These are phyloP conservation scores for Urosaurus nigricauda DNA, from an alignment of 2,797 vertebrate species.

Conservation along the genomic window DNA sequence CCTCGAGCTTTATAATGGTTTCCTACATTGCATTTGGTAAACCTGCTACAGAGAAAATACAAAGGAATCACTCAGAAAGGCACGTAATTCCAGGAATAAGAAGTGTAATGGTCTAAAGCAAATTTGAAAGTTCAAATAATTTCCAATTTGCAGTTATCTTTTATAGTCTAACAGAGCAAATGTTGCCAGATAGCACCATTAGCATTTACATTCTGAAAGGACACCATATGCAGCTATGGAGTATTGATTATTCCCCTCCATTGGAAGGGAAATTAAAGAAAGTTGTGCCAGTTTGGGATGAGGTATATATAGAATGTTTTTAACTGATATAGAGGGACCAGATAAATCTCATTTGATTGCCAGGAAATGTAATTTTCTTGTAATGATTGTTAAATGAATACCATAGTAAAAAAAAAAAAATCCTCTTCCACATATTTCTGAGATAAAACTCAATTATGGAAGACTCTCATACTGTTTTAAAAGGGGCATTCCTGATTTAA, in stretches of 20 bases:
- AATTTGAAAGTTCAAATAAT: conserved; percentile 67
- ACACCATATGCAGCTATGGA: conserved; percentile 36
- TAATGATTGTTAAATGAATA: not conserved
- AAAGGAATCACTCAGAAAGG: conserved; percentile 62
- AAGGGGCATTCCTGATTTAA: not conserved
- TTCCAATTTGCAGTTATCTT: conserved; percentile 51
- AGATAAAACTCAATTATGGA: not conserved
- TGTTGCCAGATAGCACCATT: conserved; percentile 62
- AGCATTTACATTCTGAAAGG: conserved; percentile 60
- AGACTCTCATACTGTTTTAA: not conserved
- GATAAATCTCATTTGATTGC: not conserved
- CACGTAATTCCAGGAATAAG: conserved; percentile 60
- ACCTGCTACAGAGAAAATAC: conserved; percentile 19
- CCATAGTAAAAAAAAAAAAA: not conserved
- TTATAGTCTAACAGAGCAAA: conserved; percentile 50
- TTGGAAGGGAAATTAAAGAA: conserved; percentile 50
- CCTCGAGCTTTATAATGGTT: conserved; percentile 18
- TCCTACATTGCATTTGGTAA: conserved; percentile 58
- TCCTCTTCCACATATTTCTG: not conserved
- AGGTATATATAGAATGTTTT: not conserved
- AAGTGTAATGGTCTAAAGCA: conserved; percentile 56
- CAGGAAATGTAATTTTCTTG: not conserved
- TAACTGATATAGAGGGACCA: not conserved
- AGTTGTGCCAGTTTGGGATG: not conserved
- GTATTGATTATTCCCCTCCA: conserved; percentile 28